phyloP scores from a whole-genome alignment of 2,113 vertebrate species.

The Leptobrachium ailaonicum region DNA sequence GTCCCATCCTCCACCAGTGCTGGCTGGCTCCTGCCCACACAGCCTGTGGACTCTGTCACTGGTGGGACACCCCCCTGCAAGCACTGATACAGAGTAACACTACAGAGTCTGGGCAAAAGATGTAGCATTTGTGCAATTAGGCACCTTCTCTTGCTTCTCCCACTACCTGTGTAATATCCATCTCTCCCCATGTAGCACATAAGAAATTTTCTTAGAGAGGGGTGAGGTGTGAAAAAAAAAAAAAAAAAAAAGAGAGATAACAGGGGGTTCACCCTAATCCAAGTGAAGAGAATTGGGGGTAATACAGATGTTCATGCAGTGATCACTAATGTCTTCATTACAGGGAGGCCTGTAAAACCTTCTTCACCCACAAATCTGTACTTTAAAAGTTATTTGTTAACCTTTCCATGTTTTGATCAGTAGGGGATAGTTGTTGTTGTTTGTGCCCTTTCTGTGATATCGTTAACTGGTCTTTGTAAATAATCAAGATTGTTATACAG shows the following conservation, averaged over 20 bases:
- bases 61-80: conserved; percentile 75
- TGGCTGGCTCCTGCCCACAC: conserved; percentile 65
- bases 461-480: too few species aligned
- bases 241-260: background rate
- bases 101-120: conserved; percentile 87
- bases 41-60: conserved; percentile 68
- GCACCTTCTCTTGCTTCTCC: conserved; percentile 91
- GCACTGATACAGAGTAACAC: conserved; percentile 92
- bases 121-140: conserved; percentile 99
- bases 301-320: background rate
- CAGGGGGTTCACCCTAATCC: conserved; percentile 3
- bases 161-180: conserved; percentile 96
- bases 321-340: conserved; percentile 7
- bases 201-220: conserved; percentile 58
- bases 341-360: background rate
- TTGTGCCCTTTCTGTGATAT: too few species aligned
- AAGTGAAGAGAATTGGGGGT: conserved; percentile 38
- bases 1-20: conserved; percentile 55
- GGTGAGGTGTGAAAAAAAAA: background rate
- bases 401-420: too few species aligned
- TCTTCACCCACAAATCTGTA: background rate
- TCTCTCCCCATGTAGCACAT: conserved; percentile 91
- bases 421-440: too few species aligned
- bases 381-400: too few species aligned
- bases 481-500: too few species aligned